Percentiles rank a stretch among this genome's conserved stretches.
phyloP scores from a whole-genome alignment of 2,888 invertebrate species.

The Notodonta ziczac region DNA sequence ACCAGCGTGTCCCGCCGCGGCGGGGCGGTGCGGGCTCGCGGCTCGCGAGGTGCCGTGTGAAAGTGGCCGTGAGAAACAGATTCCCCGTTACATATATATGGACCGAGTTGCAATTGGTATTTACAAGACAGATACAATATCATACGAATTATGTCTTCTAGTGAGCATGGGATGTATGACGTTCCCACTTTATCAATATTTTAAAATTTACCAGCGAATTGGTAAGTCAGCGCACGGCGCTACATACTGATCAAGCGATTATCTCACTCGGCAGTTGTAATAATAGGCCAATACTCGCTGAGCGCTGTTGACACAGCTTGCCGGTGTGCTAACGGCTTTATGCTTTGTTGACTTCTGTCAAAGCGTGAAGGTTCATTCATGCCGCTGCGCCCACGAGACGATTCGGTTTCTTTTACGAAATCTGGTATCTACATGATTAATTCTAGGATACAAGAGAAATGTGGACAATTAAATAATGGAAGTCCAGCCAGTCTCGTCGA shows the following conservation, averaged over 20 bases:
- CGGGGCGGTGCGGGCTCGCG: background rate
- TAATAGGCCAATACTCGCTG: background rate
- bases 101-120: background rate
- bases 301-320: background rate
- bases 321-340: background rate
- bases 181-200: too few species aligned
- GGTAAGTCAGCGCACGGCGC: background rate
- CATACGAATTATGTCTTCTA: too few species aligned
- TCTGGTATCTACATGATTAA: background rate
- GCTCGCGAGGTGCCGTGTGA: slow-evolving; percentile 2
- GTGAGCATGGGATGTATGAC: too few species aligned
- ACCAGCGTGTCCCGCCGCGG: background rate
- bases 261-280: background rate
- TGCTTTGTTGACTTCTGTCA: background rate
- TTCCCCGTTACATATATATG: background rate
- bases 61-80: background rate
- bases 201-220: too few species aligned
- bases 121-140: background rate
- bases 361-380: slow-evolving; percentile 2
- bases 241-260: background rate
- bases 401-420: background rate
- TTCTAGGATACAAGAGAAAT: background rate
- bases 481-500: too few species aligned
- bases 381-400: background rate
- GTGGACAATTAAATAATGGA: too few species aligned